Conservation (phyloP, 2,888 invertebrate genomes). For the Eledona agricola region DNA sequence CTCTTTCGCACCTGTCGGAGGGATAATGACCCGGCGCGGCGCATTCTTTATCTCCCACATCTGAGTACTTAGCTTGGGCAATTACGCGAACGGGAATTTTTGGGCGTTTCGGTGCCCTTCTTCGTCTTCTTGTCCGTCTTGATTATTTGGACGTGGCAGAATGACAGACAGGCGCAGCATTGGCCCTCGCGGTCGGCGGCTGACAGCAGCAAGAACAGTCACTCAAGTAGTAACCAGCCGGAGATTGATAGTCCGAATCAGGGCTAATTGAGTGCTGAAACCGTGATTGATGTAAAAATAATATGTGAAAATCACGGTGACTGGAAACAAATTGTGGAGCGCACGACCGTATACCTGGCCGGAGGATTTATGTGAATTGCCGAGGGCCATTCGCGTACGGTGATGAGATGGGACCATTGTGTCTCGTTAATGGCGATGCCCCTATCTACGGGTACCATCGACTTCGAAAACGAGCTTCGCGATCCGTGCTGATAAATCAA, state of each 20-base stretch:
- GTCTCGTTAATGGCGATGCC: slow-evolving; percentile 45
- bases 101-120: slow-evolving; percentile 4
- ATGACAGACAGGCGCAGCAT: slow-evolving; percentile 41
- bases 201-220: slow-evolving; percentile 40
- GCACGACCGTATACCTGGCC: slow-evolving; percentile 47
- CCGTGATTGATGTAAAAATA: slow-evolving; percentile 61
- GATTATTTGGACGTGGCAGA: slow-evolving; percentile 37
- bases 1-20: too few relatives aligned
- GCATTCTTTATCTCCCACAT: too few relatives aligned
- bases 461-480: slow-evolving; percentile 40
- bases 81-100: slow-evolving; percentile 6
- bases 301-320: slow-evolving; percentile 62
- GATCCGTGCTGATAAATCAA: slow-evolving; percentile 37
- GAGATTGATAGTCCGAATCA: slow-evolving; percentile 52
- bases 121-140: slow-evolving; percentile 28
- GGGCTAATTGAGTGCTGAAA: slow-evolving; percentile 60
- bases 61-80: too few relatives aligned
- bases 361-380: slow-evolving; percentile 55
- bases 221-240: slow-evolving; percentile 37
- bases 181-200: slow-evolving; percentile 41
- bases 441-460: slow-evolving; percentile 44
- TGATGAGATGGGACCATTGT: slow-evolving; percentile 43
- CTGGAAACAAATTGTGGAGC: slow-evolving; percentile 53
- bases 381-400: slow-evolving; percentile 42
- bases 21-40: too few relatives aligned